These are phyloP conservation scores for Ethmia dodecea DNA, from an alignment of 2,888 invertebrate species.

Conservation along the genomic window DNA sequence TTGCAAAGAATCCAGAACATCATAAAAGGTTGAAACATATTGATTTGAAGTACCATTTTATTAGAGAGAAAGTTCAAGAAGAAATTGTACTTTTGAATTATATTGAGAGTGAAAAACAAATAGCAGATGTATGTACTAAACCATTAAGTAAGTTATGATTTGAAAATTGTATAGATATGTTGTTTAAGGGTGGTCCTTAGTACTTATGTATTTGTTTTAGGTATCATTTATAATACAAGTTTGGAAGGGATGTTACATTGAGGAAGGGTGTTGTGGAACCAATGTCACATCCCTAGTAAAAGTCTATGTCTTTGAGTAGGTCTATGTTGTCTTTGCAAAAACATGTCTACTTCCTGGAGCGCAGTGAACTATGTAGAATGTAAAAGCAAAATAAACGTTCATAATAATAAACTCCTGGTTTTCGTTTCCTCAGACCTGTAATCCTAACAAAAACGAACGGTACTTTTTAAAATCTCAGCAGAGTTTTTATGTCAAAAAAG, in stretches of 20 bases:
- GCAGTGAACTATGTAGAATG: too few species aligned
- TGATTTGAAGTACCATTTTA: slow-evolving; percentile 8
- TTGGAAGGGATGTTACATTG: slow-evolving; percentile 4
- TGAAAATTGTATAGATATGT: slow-evolving; percentile 1
- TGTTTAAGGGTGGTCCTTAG: neutral
- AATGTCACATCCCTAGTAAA: too few species aligned
- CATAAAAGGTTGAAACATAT: slow-evolving; percentile 10
- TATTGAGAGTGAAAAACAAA: slow-evolving; percentile 5
- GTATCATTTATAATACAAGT: neutral
- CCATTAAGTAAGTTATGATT: slow-evolving; percentile 4
- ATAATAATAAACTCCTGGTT: too few species aligned
- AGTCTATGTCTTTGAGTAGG: too few species aligned
- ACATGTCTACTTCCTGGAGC: too few species aligned
- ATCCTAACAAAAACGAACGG: too few species aligned
- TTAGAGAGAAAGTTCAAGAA: slow-evolving; percentile 3
- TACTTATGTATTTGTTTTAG: neutral
- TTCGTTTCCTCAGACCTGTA: too few species aligned
- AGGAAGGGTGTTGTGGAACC: slow-evolving; percentile 1
- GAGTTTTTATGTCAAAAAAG: too few species aligned
- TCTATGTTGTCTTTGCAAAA: too few species aligned
- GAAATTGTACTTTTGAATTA: slow-evolving; percentile 6
- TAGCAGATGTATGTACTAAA: slow-evolving; percentile 15
- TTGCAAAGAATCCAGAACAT: slow-evolving; percentile 4
- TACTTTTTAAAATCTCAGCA: too few species aligned
- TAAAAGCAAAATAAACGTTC: too few species aligned